Evolutionary conservation across 2,797 vertebrate genomes (phyloP).

Genomic region (Clarias pachynema): DNA sequence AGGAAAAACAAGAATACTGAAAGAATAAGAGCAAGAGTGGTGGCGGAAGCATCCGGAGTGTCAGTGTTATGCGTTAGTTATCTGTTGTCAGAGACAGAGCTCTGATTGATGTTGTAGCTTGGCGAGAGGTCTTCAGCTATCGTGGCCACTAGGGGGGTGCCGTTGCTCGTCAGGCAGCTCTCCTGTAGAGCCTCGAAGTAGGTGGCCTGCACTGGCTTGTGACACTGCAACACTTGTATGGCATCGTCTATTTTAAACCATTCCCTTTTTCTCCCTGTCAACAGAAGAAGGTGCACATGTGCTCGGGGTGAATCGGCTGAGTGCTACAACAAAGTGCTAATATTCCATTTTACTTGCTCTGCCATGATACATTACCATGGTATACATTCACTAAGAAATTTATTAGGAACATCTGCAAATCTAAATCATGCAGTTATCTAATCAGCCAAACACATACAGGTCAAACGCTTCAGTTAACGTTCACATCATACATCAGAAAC

Average conservation of each 20-base stretch:
- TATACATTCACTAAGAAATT: not conserved
- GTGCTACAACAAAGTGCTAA: not conserved
- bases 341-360: not conserved
- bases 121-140: slow-evolving; percentile 79
- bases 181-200: slow-evolving; percentile 93
- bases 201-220: slow-evolving; percentile 97
- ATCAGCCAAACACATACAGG: not conserved
- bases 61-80: slow-evolving; percentile 82
- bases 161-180: slow-evolving; percentile 92
- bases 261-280: slow-evolving; percentile 95
- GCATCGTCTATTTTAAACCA: slow-evolving; percentile 99
- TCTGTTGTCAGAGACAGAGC: slow-evolving; percentile 94
- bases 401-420: not conserved
- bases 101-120: slow-evolving; percentile 88
- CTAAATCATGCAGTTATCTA: not conserved
- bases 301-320: slow-evolving; percentile 43
- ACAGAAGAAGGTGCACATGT: slow-evolving; percentile 56
- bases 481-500: not conserved
- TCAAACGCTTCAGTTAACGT: not conserved
- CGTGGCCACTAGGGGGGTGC: slow-evolving; percentile 89
- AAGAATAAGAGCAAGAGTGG: slow-evolving; percentile 76
- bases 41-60: slow-evolving; percentile 70
- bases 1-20: slow-evolving; percentile 54
- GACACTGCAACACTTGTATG: slow-evolving; percentile 90
- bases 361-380: not conserved